Evolutionary conservation across 2,113 vertebrate genomes (phyloP).

Genomic region (Elachura formosa): DNA sequence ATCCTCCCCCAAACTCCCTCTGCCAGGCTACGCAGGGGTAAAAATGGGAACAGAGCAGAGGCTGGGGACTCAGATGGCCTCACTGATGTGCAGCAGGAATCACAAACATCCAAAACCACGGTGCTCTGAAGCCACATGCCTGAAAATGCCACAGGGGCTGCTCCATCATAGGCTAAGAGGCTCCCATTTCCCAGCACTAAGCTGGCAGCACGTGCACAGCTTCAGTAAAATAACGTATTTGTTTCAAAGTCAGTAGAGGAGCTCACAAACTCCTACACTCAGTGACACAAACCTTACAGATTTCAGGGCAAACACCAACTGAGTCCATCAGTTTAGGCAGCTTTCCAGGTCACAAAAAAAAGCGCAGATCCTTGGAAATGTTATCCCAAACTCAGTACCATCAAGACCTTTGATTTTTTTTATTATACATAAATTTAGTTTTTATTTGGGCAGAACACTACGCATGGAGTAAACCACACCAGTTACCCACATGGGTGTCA

Average conservation of each 20-base stretch:
- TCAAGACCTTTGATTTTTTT: not conserved
- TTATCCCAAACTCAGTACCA: not conserved
- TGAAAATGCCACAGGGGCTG: not conserved
- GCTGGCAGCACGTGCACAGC: not conserved
- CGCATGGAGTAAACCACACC: not conserved
- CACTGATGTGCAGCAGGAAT: not conserved
- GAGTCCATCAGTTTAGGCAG: not conserved
- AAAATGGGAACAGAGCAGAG: not conserved
- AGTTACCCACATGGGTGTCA: not conserved
- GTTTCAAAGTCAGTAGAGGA: not conserved
- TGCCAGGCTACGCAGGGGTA: not conserved
- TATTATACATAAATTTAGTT: not conserved
- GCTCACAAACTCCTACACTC: not conserved
- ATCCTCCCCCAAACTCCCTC: not conserved
- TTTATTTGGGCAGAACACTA: not conserved
- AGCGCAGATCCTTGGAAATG: not conserved
- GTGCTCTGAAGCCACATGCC: not conserved
- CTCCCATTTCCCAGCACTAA: not conserved
- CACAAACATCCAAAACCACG: rapidly evolving
- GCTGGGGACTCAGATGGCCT: rapidly evolving
- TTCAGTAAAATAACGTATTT: not conserved
- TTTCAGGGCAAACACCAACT: not conserved
- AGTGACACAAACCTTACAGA: not conserved
- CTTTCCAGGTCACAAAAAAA: not conserved
- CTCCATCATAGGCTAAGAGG: not conserved